Conservation (phyloP, 1,140 invertebrate genomes). For the Penaeus chinensis region DNA sequence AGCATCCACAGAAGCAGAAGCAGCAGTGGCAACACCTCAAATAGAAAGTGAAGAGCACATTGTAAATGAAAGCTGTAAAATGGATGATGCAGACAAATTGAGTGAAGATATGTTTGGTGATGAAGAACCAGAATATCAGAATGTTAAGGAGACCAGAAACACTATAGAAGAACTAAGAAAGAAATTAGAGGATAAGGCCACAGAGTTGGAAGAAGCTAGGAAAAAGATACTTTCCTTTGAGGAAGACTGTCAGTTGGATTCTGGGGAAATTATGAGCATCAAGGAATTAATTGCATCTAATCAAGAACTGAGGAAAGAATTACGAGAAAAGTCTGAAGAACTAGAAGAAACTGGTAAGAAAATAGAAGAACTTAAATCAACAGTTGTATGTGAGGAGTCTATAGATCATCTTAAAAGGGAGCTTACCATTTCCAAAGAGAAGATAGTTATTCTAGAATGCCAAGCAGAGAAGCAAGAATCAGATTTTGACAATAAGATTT, state of each 20-base stretch:
- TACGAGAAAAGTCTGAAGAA: constrained; percentile 2
- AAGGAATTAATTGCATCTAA: background rate
- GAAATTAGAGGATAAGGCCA: background rate
- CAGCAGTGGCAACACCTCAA: background rate
- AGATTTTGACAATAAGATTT: constrained; percentile 1
- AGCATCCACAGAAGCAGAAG: background rate
- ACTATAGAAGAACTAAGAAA: background rate
- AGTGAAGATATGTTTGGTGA: background rate
- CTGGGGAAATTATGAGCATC: too few relatives aligned
- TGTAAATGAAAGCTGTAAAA: background rate
- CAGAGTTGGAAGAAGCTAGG: background rate
- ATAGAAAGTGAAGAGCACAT: background rate
- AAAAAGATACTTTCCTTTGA: background rate
- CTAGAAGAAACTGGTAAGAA: background rate
- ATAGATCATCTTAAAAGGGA: background rate
- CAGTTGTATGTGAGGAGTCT: background rate
- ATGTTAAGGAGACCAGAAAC: too few relatives aligned
- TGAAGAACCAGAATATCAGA: background rate
- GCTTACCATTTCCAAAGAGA: background rate
- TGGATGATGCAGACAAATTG: background rate
- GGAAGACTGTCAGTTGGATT: too few relatives aligned
- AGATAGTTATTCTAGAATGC: background rate
- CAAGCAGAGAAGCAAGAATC: constrained; percentile 14
- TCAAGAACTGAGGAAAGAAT: background rate
- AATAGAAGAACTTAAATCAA: background rate